These are phyloP conservation scores for Melanotaenia boesemani DNA, from an alignment of 2,797 vertebrate genomes.

Conservation along the genomic window DNA sequence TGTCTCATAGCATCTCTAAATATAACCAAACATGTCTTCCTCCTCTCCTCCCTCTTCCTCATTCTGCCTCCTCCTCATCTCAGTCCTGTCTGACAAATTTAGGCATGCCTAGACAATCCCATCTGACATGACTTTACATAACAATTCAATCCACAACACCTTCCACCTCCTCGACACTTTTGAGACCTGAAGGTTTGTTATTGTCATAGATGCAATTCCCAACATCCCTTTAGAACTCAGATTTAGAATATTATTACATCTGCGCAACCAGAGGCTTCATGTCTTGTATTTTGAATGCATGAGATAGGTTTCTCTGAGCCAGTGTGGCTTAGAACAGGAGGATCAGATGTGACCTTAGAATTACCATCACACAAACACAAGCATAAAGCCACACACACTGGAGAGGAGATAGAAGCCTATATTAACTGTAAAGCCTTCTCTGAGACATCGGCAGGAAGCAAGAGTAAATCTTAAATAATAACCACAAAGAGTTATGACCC, in stretches of 20 bases:
- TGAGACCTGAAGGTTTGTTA: constrained; percentile 67
- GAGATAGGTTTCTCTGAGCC: constrained; percentile 57
- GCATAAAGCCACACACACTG: constrained; percentile 29
- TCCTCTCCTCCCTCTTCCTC: constrained; percentile 72
- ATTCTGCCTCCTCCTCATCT: constrained; percentile 73
- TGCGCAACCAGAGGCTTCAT: constrained; percentile 18
- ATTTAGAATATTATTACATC: constrained; percentile 60
- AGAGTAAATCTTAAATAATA: constrained; percentile 82
- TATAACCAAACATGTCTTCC: constrained; percentile 74
- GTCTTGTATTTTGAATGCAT: constrained; percentile 56
- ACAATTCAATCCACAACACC: constrained; percentile 77
- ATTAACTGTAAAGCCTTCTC: constrained; percentile 47
- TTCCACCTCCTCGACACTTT: constrained; percentile 52
- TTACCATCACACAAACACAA: constrained; percentile 36
- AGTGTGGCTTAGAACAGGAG: constrained; percentile 46
- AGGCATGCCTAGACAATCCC: constrained; percentile 75
- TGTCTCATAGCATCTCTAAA: constrained; percentile 77
- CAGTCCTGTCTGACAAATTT: constrained; percentile 80
- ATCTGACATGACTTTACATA: constrained; percentile 83
- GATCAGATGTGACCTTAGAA: constrained; percentile 68
- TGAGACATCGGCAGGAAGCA: constrained; percentile 47
- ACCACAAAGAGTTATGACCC: constrained; percentile 79
- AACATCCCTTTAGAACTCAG: constrained; percentile 49
- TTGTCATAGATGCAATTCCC: constrained; percentile 69
- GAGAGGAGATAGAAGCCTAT: constrained; percentile 27